Percentiles rank a stretch among this genome's conserved stretches.
These are phyloP conservation scores for Himalopsyche tibetana DNA, from an alignment of 2,888 invertebrate species.

Conservation along the genomic window DNA sequence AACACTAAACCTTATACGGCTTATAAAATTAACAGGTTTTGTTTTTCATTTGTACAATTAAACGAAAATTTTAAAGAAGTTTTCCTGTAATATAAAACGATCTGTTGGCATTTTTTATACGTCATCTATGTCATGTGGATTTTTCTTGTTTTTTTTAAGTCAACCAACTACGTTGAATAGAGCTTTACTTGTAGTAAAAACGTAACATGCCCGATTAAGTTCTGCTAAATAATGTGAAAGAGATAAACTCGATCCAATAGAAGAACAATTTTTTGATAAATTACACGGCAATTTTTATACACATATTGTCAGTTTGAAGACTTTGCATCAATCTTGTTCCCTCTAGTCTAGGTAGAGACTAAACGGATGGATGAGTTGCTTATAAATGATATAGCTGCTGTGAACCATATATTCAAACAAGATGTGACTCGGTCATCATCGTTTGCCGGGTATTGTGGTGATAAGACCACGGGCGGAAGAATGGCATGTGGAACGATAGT, in stretches of 20 bases:
- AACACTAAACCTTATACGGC: too few relatives aligned
- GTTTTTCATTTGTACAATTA: too few relatives aligned
- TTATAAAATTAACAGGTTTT: too few relatives aligned
- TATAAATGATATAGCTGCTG: background rate
- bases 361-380: slow-evolving; percentile 24
- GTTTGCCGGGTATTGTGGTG: slow-evolving; percentile 29
- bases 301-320: background rate
- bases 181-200: too few relatives aligned
- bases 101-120: too few relatives aligned
- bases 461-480: slow-evolving; percentile 1
- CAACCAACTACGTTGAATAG: too few relatives aligned
- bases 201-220: too few relatives aligned
- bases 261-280: background rate
- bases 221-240: too few relatives aligned
- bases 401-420: slow-evolving; percentile 8
- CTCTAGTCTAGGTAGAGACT: background rate
- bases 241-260: background rate
- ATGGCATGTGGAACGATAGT: background rate
- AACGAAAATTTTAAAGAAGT: too few relatives aligned
- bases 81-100: too few relatives aligned
- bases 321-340: background rate
- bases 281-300: background rate
- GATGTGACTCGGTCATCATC: slow-evolving; percentile 22
- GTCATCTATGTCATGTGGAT: too few relatives aligned
- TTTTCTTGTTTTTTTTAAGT: too few relatives aligned